phyloP scores from a whole-genome alignment of 2,113 vertebrate species.

The Indri indri region DNA sequence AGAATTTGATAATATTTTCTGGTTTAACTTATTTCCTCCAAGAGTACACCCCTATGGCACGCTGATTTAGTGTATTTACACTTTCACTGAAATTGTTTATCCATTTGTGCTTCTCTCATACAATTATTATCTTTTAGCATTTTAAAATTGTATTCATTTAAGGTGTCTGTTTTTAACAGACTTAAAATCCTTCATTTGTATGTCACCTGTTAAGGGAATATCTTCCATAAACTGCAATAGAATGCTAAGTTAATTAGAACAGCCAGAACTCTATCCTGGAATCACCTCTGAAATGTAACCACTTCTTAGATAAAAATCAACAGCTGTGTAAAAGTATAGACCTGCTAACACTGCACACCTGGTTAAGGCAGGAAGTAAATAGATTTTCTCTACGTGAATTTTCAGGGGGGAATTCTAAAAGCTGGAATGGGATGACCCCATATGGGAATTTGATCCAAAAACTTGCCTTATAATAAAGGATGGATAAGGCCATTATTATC shows the following conservation, averaged over 20 bases:
- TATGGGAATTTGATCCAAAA: background rate
- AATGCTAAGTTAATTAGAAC: slow-evolving; percentile 31
- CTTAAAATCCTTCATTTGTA: slow-evolving; percentile 12
- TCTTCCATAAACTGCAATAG: background rate
- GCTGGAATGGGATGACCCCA: background rate
- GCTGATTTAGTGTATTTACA: background rate
- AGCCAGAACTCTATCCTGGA: background rate
- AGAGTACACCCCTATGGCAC: background rate
- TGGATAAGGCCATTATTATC: background rate
- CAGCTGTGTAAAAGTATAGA: background rate
- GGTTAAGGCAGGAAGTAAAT: background rate
- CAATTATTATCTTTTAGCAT: background rate
- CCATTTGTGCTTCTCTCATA: slow-evolving; percentile 7
- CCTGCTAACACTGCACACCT: background rate
- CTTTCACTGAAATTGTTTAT: background rate
- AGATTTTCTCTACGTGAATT: background rate
- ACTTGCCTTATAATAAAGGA: slow-evolving; percentile 5
- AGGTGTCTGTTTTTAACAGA: background rate
- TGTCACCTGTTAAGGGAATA: background rate
- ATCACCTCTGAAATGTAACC: slow-evolving; percentile 42
- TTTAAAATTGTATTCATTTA: slow-evolving; percentile 4
- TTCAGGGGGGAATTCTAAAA: background rate
- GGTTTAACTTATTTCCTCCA: background rate
- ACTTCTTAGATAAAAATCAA: slow-evolving; percentile 1
- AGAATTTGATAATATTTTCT: background rate